A percentile compares a stretch with the other conserved stretches of the same genome.
These are phyloP conservation scores for Parauchenoglanis punctatus DNA, from an alignment of 2,797 vertebrate species.

Conservation along the genomic window DNA sequence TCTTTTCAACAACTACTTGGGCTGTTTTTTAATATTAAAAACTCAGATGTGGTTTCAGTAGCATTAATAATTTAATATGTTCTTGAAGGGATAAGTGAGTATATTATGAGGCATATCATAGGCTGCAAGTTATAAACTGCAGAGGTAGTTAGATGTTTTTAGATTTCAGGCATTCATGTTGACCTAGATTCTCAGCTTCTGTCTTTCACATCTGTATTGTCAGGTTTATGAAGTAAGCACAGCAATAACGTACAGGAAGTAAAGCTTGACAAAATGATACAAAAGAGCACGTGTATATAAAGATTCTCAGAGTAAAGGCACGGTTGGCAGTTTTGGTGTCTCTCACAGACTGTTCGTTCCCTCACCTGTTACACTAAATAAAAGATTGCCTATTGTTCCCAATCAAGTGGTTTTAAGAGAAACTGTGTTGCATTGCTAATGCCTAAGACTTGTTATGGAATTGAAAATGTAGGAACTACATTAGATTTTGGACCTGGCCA, in stretches of 20 bases:
- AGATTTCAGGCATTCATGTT: constrained; percentile 45
- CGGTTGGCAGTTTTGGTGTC: constrained; percentile 25
- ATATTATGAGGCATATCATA: constrained; percentile 39
- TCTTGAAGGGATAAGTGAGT: background rate
- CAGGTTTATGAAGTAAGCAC: constrained; percentile 36
- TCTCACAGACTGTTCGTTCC: constrained; percentile 20
- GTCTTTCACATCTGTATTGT: constrained; percentile 33
- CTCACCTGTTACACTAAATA: constrained; percentile 50
- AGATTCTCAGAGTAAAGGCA: background rate
- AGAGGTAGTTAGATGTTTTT: constrained; percentile 31
- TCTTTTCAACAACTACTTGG: background rate
- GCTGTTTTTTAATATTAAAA: background rate
- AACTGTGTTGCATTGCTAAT: background rate
- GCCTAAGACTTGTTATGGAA: background rate
- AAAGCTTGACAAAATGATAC: constrained; percentile 1
- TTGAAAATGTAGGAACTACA: background rate
- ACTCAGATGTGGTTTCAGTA: constrained; percentile 23
- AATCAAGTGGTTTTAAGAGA: background rate
- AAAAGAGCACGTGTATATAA: constrained; percentile 12
- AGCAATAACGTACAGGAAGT: constrained; percentile 24
- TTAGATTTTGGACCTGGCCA: background rate
- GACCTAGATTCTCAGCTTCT: constrained; percentile 57
- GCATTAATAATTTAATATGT: constrained; percentile 39
- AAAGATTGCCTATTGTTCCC: constrained; percentile 19
- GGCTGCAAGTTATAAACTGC: constrained; percentile 20